Base-by-base conservation (phyloP, 2,888 invertebrate species). In the Troides oblongomaculatus region DNA sequence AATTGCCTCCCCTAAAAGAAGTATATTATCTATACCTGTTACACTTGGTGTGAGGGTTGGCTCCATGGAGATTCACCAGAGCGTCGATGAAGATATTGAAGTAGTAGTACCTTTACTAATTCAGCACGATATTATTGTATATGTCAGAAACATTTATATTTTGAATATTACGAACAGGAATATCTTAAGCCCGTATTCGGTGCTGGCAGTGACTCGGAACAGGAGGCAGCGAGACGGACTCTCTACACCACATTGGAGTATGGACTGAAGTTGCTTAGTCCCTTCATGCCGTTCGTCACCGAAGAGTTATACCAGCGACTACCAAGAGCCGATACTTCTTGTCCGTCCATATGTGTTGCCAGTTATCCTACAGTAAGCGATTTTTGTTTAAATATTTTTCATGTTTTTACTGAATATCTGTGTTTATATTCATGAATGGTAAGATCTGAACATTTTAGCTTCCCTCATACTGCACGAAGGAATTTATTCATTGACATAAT, bases 241-340 rank as follows among this genome's bases (percentile, higher is more conserved):
- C 93, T 99, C 2, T 96, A 97, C 86, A 95, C 95, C 0, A 96
- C 96, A 56, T 89, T 99, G 63, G 97, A 99, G 81, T 93, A 94
- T 7, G 98, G 97, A 0, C 93, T 99, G 50, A 95, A 97, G 72
- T 93, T 98, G 69, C 93, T 99, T 21, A 96, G 97, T 73, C 99
- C 99, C 0, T 97, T 99, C 87, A 99, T 99, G 99, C 99, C 99
- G 0, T 98, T 97, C 86, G 94, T 99, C 73, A 96, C 97, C 0
- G 99, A 99, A 88, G 99, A 99, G 88, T 90, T 99, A 75, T 99
- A 95, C 93, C 98, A 98, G 88, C 94, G 98, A 57, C 93, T 99
- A 76, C 98, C 98, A 0, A 89, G 93, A 73, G 89, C 89, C 43
- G 92, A 94, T 58, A 75, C 80, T 39, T 88, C 86, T n/a, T 90